Evolutionary conservation across 2,113 vertebrate species (phyloP).

Genomic region (Morone saxatilis): DNA sequence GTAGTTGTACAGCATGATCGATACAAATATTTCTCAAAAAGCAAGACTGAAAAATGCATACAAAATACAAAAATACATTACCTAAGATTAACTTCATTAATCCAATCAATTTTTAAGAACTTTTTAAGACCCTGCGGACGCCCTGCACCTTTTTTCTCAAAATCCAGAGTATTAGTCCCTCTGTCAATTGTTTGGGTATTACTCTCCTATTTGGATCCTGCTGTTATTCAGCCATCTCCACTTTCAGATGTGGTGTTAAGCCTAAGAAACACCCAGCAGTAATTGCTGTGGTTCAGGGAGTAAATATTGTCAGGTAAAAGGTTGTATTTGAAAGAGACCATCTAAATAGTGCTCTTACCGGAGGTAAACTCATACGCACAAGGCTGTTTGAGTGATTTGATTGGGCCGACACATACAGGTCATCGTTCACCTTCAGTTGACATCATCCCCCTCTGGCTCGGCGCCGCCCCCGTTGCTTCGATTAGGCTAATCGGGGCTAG

Average conservation of each 20-base stretch:
- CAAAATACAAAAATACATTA: no score
- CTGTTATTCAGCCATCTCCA: neutral
- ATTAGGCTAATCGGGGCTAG: conserved; percentile 3
- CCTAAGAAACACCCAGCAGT: neutral
- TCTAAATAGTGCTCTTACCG: neutral
- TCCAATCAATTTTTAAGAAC: no score
- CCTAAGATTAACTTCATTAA: no score
- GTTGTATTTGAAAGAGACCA: neutral
- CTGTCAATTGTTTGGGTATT: neutral
- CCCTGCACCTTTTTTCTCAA: neutral
- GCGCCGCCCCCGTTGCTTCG: neutral
- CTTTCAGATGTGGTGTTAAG: neutral
- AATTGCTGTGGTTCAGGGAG: neutral
- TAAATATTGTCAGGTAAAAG: neutral
- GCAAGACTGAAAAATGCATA: no score
- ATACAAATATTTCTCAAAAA: no score
- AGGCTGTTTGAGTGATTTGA: neutral
- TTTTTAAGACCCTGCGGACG: no score
- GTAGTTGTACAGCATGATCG: no score
- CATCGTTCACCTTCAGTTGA: neutral
- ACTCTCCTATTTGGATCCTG: neutral
- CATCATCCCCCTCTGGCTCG: neutral
- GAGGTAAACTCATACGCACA: neutral
- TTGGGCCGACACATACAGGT: neutral
- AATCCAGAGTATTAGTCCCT: neutral